A percentile compares a stretch with the other conserved stretches of the same genome.
Evolutionary conservation across 2,797 vertebrate species (phyloP).

Genomic region (Gephyroberyx darwinii): DNA sequence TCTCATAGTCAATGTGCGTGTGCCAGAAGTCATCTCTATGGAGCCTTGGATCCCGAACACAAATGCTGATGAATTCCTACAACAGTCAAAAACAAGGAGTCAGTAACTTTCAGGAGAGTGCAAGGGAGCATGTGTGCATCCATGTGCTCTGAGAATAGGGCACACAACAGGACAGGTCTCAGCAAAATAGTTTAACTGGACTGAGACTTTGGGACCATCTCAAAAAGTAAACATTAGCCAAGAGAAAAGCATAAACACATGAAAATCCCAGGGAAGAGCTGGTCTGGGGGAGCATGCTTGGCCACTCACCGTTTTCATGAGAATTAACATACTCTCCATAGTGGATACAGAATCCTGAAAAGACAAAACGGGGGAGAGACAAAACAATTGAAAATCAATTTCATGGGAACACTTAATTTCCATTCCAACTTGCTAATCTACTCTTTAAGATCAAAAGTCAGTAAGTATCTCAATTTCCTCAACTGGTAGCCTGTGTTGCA

Average conservation of each 20-base stretch:
- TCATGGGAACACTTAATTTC: too few relatives aligned
- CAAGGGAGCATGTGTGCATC: not conserved
- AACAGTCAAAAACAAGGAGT: slow-evolving; percentile 42
- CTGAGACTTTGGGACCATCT: not conserved
- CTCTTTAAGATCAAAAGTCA: not conserved
- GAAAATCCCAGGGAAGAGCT: not conserved
- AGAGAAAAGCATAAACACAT: not conserved
- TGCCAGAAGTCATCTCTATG: slow-evolving; percentile 90
- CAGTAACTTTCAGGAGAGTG: not conserved
- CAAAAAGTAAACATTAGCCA: not conserved
- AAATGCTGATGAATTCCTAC: slow-evolving; percentile 93
- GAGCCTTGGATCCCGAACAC: slow-evolving; percentile 87
- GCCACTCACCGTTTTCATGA: slow-evolving; percentile 68
- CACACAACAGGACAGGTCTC: not conserved
- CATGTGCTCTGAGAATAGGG: not conserved
- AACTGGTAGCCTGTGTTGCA: too few relatives aligned
- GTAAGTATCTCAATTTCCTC: too few relatives aligned
- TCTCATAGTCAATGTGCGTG: slow-evolving; percentile 90
- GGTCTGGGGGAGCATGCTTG: not conserved
- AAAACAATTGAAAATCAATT: not conserved
- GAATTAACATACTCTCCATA: slow-evolving; percentile 67
- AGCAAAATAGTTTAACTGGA: not conserved
- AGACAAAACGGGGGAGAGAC: not conserved
- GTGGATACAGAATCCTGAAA: slow-evolving; percentile 38
- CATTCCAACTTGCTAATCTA: not conserved